phyloP scores from a whole-genome alignment of 2,888 invertebrate species.

The Phorcus lineatus region DNA sequence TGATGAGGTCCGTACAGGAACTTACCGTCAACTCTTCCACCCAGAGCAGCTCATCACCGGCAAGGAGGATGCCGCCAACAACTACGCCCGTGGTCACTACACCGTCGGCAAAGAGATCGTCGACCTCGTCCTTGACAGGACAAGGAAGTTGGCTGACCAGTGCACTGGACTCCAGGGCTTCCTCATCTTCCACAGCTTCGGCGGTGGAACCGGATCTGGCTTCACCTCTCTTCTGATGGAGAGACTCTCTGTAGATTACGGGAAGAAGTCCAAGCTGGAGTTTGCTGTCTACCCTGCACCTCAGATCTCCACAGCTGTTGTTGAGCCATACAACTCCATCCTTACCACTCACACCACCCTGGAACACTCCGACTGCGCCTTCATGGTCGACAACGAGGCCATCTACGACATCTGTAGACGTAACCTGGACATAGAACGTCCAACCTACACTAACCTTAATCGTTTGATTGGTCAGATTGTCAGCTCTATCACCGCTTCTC shows the following conservation, averaged over 20 bases:
- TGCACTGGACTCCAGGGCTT: slow-evolving; percentile 73
- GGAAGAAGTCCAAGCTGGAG: slow-evolving; percentile 75
- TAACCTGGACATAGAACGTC: slow-evolving; percentile 88
- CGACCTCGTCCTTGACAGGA: too few species aligned
- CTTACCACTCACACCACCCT: slow-evolving; percentile 94
- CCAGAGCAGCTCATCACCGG: too few species aligned
- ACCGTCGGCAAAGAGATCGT: too few species aligned
- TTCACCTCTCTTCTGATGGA: slow-evolving; percentile 93
- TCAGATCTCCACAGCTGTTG: slow-evolving; percentile 92
- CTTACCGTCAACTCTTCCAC: too few species aligned
- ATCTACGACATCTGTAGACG: slow-evolving; percentile 89
- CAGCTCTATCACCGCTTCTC: slow-evolving; percentile 76
- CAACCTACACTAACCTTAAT: slow-evolving; percentile 92
- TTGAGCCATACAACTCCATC: slow-evolving; percentile 97
- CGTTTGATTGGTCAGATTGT: slow-evolving; percentile 92
- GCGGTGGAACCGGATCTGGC: slow-evolving; percentile 80
- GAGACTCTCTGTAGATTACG: slow-evolving; percentile 87
- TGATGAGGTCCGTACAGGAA: too few species aligned
- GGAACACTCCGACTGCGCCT: slow-evolving; percentile 96
- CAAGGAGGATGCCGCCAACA: too few species aligned
- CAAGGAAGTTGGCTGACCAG: slow-evolving; percentile 78
- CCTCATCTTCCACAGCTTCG: slow-evolving; percentile 75
- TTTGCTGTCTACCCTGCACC: slow-evolving; percentile 93
- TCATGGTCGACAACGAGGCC: slow-evolving; percentile 96
- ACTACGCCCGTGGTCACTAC: too few species aligned